Evolutionary conservation across 2,113 vertebrate genomes (phyloP).

Genomic region (Trichechus manatus): DNA sequence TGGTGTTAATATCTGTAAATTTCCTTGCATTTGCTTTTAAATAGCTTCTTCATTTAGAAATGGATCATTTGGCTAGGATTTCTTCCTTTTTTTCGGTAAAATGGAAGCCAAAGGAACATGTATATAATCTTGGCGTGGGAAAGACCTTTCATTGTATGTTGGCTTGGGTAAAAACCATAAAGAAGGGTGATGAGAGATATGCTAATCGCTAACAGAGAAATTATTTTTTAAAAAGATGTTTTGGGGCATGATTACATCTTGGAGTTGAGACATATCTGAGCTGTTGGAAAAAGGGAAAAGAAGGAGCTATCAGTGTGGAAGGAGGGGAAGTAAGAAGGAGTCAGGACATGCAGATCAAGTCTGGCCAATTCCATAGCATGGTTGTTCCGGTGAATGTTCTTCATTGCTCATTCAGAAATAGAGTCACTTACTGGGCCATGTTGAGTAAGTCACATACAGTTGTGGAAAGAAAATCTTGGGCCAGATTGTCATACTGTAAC

Average conservation of each 20-base stretch:
- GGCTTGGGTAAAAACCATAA: not conserved
- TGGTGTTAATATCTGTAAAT: not conserved
- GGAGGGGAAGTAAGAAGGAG: not conserved
- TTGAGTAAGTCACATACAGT: slow-evolving; percentile 8
- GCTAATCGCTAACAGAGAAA: slow-evolving; percentile 5
- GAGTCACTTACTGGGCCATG: not conserved
- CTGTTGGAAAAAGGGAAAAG: not conserved
- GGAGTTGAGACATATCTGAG: not conserved
- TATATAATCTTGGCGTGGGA: not conserved
- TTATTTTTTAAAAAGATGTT: not conserved
- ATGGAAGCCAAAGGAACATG: not conserved
- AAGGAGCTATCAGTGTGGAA: not conserved
- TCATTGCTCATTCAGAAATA: not conserved
- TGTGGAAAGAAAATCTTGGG: slow-evolving; percentile 26
- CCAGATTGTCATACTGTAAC: not conserved
- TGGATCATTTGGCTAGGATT: not conserved
- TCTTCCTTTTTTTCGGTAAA: not conserved
- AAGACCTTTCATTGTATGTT: not conserved
- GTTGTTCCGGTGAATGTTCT: not conserved
- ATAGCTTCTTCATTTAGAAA: slow-evolving; percentile 51
- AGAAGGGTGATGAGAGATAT: not conserved
- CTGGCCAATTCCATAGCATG: fast-evolving
- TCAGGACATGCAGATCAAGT: not conserved
- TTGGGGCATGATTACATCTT: not conserved
- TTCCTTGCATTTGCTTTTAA: not conserved